Percentiles rank a stretch among this genome's conserved stretches.
These are phyloP conservation scores for Diloba caeruleocephala DNA, from an alignment of 2,888 invertebrate genomes.

Conservation along the genomic window DNA sequence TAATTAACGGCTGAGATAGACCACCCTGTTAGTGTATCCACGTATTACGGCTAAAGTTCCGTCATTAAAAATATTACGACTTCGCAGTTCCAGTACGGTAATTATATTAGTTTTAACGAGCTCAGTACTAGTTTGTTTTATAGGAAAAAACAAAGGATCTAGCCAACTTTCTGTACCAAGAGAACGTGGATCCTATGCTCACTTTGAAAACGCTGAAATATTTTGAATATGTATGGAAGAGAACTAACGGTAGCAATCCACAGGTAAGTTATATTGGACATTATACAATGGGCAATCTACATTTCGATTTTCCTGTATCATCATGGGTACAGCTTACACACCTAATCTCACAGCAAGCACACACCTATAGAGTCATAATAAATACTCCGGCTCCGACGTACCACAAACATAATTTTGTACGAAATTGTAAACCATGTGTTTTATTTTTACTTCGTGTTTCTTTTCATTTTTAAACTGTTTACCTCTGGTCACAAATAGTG, in stretches of 20 bases:
- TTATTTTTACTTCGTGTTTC: too few relatives aligned
- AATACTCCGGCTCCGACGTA: too few relatives aligned
- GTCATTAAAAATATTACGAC: conserved; percentile 75
- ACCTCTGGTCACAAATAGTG: too few relatives aligned
- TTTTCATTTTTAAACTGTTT: too few relatives aligned
- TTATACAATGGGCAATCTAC: too few relatives aligned
- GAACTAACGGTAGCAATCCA: conserved; percentile 85
- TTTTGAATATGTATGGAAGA: conserved; percentile 88
- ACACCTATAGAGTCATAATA: too few relatives aligned
- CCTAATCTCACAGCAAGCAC: too few relatives aligned
- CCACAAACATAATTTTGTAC: too few relatives aligned
- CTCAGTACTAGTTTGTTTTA: conserved; percentile 59
- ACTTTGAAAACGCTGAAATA: conserved; percentile 82
- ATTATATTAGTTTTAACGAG: conserved; percentile 79
- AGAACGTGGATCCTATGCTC: conserved; percentile 79
- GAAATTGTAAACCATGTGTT: too few relatives aligned
- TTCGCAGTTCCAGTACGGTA: conserved; percentile 61
- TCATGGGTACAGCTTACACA: too few relatives aligned
- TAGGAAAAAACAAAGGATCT: conserved; percentile 84
- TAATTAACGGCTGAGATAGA: conserved; percentile 45
- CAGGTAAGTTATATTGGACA: conserved; percentile 76
- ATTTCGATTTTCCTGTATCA: too few relatives aligned
- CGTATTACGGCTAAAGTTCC: conserved; percentile 67
- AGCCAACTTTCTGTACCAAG: conserved; percentile 81
- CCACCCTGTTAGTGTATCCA: conserved; percentile 37